These are phyloP conservation scores for Epistrophe eligans DNA, from an alignment of 2,888 invertebrate species.

Conservation along the genomic window DNA sequence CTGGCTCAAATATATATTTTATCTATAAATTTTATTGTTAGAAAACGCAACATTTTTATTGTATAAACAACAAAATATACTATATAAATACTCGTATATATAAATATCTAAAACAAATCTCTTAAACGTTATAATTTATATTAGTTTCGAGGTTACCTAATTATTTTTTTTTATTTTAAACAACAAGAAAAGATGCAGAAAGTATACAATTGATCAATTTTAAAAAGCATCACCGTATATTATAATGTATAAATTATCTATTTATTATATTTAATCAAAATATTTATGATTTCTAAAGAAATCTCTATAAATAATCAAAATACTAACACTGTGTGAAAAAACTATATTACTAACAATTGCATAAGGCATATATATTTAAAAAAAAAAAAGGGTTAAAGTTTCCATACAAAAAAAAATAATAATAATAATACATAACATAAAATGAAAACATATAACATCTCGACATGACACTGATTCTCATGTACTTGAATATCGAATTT, in stretches of 20 bases:
- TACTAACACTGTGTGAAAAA: conserved; percentile 44
- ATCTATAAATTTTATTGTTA: neutral
- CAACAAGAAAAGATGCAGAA: conserved; percentile 48
- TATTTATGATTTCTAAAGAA: conserved; percentile 3
- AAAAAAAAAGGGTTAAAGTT: conserved; percentile 65
- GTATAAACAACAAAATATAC: conserved; percentile 1
- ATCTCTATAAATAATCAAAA: conserved; percentile 29
- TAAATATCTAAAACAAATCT: conserved; percentile 41
- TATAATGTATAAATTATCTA: conserved; percentile 42
- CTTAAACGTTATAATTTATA: conserved; percentile 4
- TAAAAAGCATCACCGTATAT: conserved; percentile 46
- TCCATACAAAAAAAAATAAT: conserved; percentile 57
- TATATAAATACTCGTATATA: conserved; percentile 71
- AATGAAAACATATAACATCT: conserved; percentile 1
- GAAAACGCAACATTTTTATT: neutral
- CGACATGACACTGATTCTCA: conserved; percentile 5
- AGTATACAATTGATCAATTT: conserved; percentile 70
- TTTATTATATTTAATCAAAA: conserved; percentile 36
- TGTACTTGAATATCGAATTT: conserved; percentile 1
- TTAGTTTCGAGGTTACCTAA: conserved; percentile 22
- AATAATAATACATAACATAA: neutral
- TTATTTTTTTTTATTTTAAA: neutral
- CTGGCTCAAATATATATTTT: conserved; percentile 7
- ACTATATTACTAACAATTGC: conserved; percentile 74
- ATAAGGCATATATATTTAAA: conserved; percentile 68